phyloP scores from a whole-genome alignment of 2,888 invertebrate genomes.

The Protophormia terraenovae region DNA sequence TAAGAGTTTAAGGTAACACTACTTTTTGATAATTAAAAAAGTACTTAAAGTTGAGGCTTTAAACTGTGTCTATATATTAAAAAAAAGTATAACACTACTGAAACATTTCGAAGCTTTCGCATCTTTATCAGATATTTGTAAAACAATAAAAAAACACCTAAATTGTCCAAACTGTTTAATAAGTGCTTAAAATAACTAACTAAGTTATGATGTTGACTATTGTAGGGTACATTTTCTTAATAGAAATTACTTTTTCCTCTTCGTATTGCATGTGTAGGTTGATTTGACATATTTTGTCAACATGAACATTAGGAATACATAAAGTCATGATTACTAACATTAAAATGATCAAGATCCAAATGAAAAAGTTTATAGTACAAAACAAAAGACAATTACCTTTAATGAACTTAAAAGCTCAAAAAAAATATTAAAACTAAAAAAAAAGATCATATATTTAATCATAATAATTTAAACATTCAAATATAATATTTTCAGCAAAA shows the following conservation, averaged over 20 bases:
- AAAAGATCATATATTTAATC: not conserved
- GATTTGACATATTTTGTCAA: conserved; percentile 55
- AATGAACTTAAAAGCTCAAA: not conserved
- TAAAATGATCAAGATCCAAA: conserved; percentile 19
- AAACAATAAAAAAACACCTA: no score
- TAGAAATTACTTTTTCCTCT: not conserved
- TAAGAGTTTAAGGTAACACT: not conserved
- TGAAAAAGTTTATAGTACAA: not conserved
- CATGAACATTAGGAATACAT: conserved; percentile 40
- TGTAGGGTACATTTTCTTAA: conserved; percentile 4
- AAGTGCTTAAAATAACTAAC: not conserved
- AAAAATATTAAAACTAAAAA: not conserved
- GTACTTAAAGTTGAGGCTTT: no score
- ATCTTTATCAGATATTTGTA: no score
- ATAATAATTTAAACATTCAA: not conserved
- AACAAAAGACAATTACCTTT: not conserved
- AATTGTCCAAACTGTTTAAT: no score
- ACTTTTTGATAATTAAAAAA: not conserved
- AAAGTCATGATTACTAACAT: not conserved
- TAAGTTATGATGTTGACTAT: no score
- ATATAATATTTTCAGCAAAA: no score
- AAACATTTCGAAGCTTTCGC: no score
- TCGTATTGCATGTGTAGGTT: conserved; percentile 48
- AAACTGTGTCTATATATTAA: no score
- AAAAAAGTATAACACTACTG: no score